Evolutionary conservation across 2,888 invertebrate genomes (phyloP), one percentile per base, ranked within the genome.

Genomic region (Lithophane leautieri): DNA sequence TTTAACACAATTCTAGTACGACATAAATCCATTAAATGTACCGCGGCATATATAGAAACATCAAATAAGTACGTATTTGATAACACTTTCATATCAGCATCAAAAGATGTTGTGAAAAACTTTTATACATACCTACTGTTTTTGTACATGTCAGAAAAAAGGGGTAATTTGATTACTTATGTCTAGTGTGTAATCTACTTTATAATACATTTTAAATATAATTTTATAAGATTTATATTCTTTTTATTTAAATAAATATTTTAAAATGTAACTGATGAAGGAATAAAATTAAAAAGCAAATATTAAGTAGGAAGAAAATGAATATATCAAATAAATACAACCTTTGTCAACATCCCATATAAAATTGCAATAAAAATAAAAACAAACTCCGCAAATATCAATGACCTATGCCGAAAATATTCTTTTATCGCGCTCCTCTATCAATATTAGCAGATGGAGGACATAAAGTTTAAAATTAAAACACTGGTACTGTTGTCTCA

Each of bases 21-120:
- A 87, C 90, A 93, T 89, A 93, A 92, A 91, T 91, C 92, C 94
- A 93, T 94, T 94, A 92, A 89, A 91, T 84, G 82, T 88, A 85
- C 89, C 77, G 76, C 79, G 74, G 81, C 78, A 88, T 91, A 90
- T 92, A 94, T 94, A 94, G 92, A 92, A 92, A 92, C 89, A 91
- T 93, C 93, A 93, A 93, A 94, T 92, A 92, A 87, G 87, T 89
- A 92, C 88, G 87, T 89, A 93, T 92, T 92, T 91, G 86, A 91
- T 90, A 91, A 90, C 84, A 83, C 79, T 80, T 87, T 75, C 6
- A 25, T 67, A 76, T 50, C 42, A 56, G n/a, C 44, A 8, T 40
- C 44, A 42, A 71, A 69, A 42, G 12, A 58, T 65, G 52, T 44
- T 58, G 34, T 34, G 7, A 62, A 44, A 70, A 70, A 40, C 0